Base-by-base conservation (phyloP, 2,888 invertebrate genomes). In the Clunio marinus region DNA sequence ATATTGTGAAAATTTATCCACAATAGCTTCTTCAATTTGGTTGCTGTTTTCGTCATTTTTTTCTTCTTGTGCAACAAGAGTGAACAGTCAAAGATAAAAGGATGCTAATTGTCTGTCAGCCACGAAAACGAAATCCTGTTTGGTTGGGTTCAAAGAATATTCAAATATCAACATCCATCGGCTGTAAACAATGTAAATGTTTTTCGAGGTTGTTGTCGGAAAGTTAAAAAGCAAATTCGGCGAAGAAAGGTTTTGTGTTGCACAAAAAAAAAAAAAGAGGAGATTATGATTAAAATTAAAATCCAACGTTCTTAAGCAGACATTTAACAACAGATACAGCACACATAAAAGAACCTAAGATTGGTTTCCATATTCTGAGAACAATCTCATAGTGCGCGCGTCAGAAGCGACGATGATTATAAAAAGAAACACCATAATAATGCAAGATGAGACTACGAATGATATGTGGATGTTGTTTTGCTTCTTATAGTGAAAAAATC, bases 221-320 rank as follows among this genome's bases (percentile, higher is more conserved):
- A n/a, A n/a, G n/a, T n/a, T n/a, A n/a, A n/a, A n/a, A n/a, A n/a
- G n/a, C n/a, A n/a, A n/a, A n/a, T n/a, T n/a, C n/a, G n/a, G n/a
- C n/a, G n/a, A n/a, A n/a, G n/a, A n/a, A n/a, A n/a, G n/a, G n/a
- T n/a, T n/a, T n/a, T n/a, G n/a, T n/a, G n/a, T n/a, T n/a, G n/a
- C n/a, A n/a, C n/a, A n/a, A n/a, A 32, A 32, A 32, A 8, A 8
- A 32, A 32, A 32, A 8, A 32, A 41, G 41, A 5, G 3, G 41
- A 10, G 41, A 41, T 41, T 41, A 32, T 41, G 41, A 41, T 41
- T 41, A n/a, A 41, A 15, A 41, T 41, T 41, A 41, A 41, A 41
- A 2, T n/a, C n/a, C n/a, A n/a, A n/a, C n/a, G n/a, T n/a, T n/a
- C n/a, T n/a, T n/a, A n/a, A n/a, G n/a, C n/a, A n/a, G n/a, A 41